Base-by-base conservation (phyloP, 2,888 invertebrate genomes). In the Ditula angustiorana region DNA sequence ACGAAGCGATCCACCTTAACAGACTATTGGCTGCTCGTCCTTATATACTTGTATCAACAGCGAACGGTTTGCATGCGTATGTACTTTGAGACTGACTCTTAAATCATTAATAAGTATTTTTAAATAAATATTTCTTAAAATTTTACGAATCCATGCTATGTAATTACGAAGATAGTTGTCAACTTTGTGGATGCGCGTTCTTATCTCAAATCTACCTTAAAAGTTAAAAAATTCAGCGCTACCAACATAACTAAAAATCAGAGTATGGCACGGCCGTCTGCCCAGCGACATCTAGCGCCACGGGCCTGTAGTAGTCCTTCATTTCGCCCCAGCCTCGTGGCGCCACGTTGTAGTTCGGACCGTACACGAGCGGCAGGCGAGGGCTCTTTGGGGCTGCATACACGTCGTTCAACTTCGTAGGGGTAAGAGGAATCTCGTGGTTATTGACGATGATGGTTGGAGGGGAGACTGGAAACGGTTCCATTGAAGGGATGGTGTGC, bases 301-400 rank as follows among this genome's bases (percentile, higher is more conserved):
- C 94, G 0, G 97, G 96, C 65, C 95, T 93, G 87, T 97, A 97
- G 70, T 94, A 95, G 52, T 95, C 94, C 72, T 94, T 93, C 74
- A 94, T 93, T 73, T 95, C 94, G 11, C 95, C 95, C 97, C 97
- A 97, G 0, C 97, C 97, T 30, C 97, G 94, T 3, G 97, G 96
- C 30, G 97, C 96, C 0, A 96, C 96, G 75, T 97, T 97, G 86
- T 97, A 97, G 77, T 96, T 97, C 23, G 94, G 94, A 37, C 93
- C 90, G 70, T 80, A 86, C 59, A 90, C 88, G 33, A 92, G 73
- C 1, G 90, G 87, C 53, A 89, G 61, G 10, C 89, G 79, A 2
- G 90, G 89, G 67, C 90, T 88, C 68, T 88, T 87, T 0, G 92
- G 91, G 2, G 92, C 80, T 11, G 93, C 89, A 66, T 89, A 92